Percentiles rank a stretch among this genome's conserved stretches.
phyloP scores from a whole-genome alignment of 2,888 invertebrate species.

The Nephrocerus scutellatus region DNA sequence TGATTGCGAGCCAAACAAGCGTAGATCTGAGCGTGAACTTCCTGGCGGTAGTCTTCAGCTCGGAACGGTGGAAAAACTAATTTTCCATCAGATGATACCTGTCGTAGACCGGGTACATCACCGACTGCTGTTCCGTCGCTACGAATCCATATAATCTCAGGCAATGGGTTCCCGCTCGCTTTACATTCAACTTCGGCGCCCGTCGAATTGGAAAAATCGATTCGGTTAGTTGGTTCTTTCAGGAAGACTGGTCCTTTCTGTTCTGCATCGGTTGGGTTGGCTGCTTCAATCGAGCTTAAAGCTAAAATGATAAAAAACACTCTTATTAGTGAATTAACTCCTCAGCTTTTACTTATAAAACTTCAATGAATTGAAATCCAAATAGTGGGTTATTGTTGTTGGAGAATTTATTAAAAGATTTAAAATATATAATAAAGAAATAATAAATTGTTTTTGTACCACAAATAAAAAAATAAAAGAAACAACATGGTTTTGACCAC shows the following conservation, averaged over 20 bases:
- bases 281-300: slow-evolving; percentile 28
- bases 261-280: slow-evolving; percentile 58
- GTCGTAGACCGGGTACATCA: slow-evolving; percentile 79
- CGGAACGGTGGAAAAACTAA: slow-evolving; percentile 91
- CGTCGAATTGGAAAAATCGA: slow-evolving; percentile 91
- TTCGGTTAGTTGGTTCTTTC: slow-evolving; percentile 82
- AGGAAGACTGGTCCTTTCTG: slow-evolving; percentile 85
- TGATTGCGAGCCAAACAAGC: slow-evolving; percentile 85
- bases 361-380: too few species aligned
- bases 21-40: slow-evolving; percentile 91
- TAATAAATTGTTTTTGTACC: too few species aligned
- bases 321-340: too few species aligned
- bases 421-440: too few species aligned
- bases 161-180: slow-evolving; percentile 81
- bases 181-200: slow-evolving; percentile 90
- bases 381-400: too few species aligned
- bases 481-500: too few species aligned
- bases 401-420: too few species aligned
- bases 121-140: slow-evolving; percentile 86
- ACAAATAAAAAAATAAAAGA: too few species aligned
- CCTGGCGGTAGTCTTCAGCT: slow-evolving; percentile 86
- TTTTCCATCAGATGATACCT: slow-evolving; percentile 85
- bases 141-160: slow-evolving; percentile 89
- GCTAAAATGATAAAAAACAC: slow-evolving; percentile 3
- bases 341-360: too few species aligned